Evolutionary conservation across 1,140 invertebrate genomes (phyloP).

Genomic region (Euborellia annulipes): DNA sequence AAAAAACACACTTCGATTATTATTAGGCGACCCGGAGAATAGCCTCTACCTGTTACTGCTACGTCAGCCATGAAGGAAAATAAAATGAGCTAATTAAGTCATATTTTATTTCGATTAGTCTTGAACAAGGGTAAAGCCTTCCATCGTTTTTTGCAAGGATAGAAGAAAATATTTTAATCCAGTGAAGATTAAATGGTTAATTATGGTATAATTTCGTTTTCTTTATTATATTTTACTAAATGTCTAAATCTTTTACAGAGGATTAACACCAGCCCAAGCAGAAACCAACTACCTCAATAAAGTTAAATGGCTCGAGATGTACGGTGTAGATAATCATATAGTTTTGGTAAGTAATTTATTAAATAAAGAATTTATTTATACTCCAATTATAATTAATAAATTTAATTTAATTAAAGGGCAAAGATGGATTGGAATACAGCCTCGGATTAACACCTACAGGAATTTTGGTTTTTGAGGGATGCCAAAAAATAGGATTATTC

Average conservation of each 20-base stretch:
- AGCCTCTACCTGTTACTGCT: no score
- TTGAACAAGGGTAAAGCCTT: no score
- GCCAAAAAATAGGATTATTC: slow-evolving; percentile 93
- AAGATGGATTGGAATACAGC: slow-evolving; percentile 90
- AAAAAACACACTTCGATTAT: no score
- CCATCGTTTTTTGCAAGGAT: no score
- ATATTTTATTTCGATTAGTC: no score
- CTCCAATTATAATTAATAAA: no score
- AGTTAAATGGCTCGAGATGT: slow-evolving; percentile 92
- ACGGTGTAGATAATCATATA: slow-evolving; percentile 90
- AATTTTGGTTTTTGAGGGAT: slow-evolving; percentile 90
- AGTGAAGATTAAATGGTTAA: no score
- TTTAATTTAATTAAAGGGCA: slow-evolving; percentile 39
- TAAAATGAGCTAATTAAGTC: no score
- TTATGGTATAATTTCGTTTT: no score
- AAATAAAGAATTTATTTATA: slow-evolving; percentile 15
- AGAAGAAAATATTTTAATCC: no score
- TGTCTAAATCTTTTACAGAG: slow-evolving; percentile 31
- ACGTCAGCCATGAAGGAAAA: no score
- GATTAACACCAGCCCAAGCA: slow-evolving; percentile 75
- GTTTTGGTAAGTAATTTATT: slow-evolving; percentile 43
- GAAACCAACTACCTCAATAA: slow-evolving; percentile 85
- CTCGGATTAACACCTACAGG: slow-evolving; percentile 95
- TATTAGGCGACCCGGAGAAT: no score
- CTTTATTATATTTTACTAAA: not conserved